Conservation (phyloP, 2,888 invertebrate genomes). For the Nemoura dubitans region DNA sequence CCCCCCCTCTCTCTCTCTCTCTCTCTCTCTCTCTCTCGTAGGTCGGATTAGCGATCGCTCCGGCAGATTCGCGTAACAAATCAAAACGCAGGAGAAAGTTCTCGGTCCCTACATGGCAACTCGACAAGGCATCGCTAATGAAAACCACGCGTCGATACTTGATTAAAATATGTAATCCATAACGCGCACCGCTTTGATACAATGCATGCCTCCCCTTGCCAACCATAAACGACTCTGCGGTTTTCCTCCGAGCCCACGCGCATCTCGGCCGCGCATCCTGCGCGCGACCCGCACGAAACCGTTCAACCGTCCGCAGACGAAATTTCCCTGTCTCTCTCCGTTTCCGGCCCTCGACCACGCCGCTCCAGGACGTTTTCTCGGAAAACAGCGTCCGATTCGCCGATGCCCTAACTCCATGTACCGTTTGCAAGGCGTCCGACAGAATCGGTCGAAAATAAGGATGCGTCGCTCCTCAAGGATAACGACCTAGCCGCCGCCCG, state of each 20-base stretch:
- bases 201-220: background rate
- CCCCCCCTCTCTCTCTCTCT: slow-evolving; percentile 2
- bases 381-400: background rate
- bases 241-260: slow-evolving; percentile 14
- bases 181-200: background rate
- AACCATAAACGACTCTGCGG: background rate
- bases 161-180: slow-evolving; percentile 25
- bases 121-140: slow-evolving; percentile 40
- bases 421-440: background rate
- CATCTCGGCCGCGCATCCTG: background rate
- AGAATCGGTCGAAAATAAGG: background rate
- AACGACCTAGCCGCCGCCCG: background rate
- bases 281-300: too few species aligned
- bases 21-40: background rate
- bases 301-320: background rate
- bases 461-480: slow-evolving; percentile 27
- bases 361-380: background rate
- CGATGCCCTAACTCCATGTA: background rate
- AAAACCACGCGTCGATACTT: slow-evolving; percentile 40
- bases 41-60: slow-evolving; percentile 29
- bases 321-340: background rate
- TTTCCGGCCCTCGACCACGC: background rate
- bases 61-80: slow-evolving; percentile 42
- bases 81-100: slow-evolving; percentile 46
- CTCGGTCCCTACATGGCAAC: slow-evolving; percentile 31